Base-by-base conservation (phyloP, 2,797 vertebrate species). In the Darevskia mixta region DNA sequence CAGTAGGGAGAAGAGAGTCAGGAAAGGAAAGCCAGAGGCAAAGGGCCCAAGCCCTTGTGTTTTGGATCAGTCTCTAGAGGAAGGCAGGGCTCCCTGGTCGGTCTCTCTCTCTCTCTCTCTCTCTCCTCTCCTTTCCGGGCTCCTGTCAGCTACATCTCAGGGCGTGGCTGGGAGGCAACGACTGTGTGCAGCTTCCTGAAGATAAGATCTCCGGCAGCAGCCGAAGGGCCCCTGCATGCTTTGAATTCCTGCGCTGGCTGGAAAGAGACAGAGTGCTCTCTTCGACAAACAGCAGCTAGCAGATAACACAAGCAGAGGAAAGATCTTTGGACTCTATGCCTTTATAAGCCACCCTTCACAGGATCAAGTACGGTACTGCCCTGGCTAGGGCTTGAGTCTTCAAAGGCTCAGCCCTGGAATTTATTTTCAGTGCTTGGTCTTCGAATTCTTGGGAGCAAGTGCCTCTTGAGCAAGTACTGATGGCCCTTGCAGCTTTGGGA, bases 181-280 rank as follows among this genome's bases (percentile, higher is more conserved):
- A 17, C 83, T 86, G 58, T 81, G 61, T 66, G 78, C 79, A 32
- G 88, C 78, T 89, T 89, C 88, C 88, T 89, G 88, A 69, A 81
- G 88, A 89, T 89, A 89, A 89, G 88, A 89, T 89, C 88, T 76
- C 41, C 35, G 11, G 88, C 58, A 41, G 11, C 17, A 35, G 35
- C 35, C 35, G 25, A 86, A 89, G 88, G 88, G 88, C 88, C 88
- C 88, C 88, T 86, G 78, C 83, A 55, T 89, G 88, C 83, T 86
- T 89, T 32, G 4, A 80, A 89, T 89, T 89, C 88, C 88, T 86
- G 32, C 15, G 71, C 88, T 81, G 71, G 83, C 27, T 85, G 83
- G 69, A 76, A 80, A 89, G 69, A 17, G 27, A 81, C 78, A 82
- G 83, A 76, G 43, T 5, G 25, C 83, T 38, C 69, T 75, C 83